Base-by-base conservation (phyloP, 2,797 vertebrate species). In the Gobio occitaniae region DNA sequence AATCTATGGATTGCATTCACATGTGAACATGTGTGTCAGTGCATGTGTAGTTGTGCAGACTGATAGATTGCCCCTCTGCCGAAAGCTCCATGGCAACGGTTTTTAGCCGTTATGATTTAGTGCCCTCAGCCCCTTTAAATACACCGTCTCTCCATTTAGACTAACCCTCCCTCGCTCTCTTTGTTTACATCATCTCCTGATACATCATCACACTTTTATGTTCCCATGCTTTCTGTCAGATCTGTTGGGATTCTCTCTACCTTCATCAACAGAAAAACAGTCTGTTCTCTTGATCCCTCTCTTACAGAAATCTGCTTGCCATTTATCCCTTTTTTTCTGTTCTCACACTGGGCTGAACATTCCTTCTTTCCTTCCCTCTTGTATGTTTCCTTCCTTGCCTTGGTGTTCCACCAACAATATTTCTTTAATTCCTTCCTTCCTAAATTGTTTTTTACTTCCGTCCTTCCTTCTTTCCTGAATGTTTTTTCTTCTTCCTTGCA, bases 71-170 rank as follows among this genome's bases (percentile, higher is more conserved):
- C 83, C 77, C 77, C 56, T 44, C 36, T 84, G 41, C 78, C 54
- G 10, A 66, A 72, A 85, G 66, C 83, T 85, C 86, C 86, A 83
- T 87, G 84, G 84, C 83, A 83, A 87, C 86, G 65, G 75, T 74
- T 78, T 82, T 59, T 48, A 63, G 17, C 50, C 54, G 77, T 66
- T 56, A 83, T 79, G 80, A 85, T 85, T 80, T 86, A 83, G 76
- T 86, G 80, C 76, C 80, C 48, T 74, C 47, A 74, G 80, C 54
- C 84, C 74, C 80, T 85, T 81, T 79, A 83, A 87, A 87, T 85
- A 85, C 56, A 82, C 68, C 3, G 66, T 63, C 76, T 72, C 78
- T 83, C 68, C 80, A 44, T 84, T 71, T 80, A 85, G 83, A 79
- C 77, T 29, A 79, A 41, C 65, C 72, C 76, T 84, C 77, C 52